These are phyloP conservation scores for Teleopsis dalmanni DNA, from an alignment of 1,140 invertebrate genomes.

Conservation along the genomic window DNA sequence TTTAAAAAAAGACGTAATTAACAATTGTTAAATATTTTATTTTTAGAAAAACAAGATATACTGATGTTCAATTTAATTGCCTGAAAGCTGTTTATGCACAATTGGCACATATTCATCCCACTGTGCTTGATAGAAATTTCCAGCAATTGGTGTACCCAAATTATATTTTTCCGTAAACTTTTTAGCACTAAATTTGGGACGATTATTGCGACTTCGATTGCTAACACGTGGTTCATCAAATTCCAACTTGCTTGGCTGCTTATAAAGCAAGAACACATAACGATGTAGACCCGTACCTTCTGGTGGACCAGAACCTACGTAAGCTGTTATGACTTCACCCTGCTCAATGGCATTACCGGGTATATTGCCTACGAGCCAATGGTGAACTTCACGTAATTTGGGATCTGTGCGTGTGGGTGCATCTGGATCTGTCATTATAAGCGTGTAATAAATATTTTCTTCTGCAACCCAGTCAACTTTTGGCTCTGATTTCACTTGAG, in stretches of 20 bases:
- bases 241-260: slow-evolving; percentile 51
- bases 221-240: slow-evolving; percentile 19
- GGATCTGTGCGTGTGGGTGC: slow-evolving; percentile 73
- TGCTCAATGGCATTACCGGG: slow-evolving; percentile 63
- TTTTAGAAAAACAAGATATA: too few species aligned
- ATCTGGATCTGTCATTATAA: slow-evolving; percentile 69
- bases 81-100: slow-evolving; percentile 6
- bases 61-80: too few species aligned
- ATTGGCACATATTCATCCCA: slow-evolving; percentile 67
- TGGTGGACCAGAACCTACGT: slow-evolving; percentile 80
- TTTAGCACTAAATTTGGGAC: slow-evolving; percentile 64
- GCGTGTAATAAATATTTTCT: slow-evolving; percentile 57
- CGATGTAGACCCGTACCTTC: slow-evolving; percentile 76
- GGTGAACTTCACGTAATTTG: slow-evolving; percentile 78
- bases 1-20: too few species aligned
- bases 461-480: slow-evolving; percentile 58
- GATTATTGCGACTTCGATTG: slow-evolving; percentile 49
- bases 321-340: slow-evolving; percentile 69
- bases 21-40: too few species aligned
- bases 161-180: slow-evolving; percentile 77
- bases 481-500: slow-evolving; percentile 61
- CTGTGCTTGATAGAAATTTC: slow-evolving; percentile 79
- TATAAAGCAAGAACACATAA: slow-evolving; percentile 82
- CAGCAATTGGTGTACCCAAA: slow-evolving; percentile 70
- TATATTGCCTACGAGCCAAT: slow-evolving; percentile 90